Evolutionary conservation across 2,797 vertebrate species (phyloP).

Genomic region (Ctenochaetus hawaiiensis): DNA sequence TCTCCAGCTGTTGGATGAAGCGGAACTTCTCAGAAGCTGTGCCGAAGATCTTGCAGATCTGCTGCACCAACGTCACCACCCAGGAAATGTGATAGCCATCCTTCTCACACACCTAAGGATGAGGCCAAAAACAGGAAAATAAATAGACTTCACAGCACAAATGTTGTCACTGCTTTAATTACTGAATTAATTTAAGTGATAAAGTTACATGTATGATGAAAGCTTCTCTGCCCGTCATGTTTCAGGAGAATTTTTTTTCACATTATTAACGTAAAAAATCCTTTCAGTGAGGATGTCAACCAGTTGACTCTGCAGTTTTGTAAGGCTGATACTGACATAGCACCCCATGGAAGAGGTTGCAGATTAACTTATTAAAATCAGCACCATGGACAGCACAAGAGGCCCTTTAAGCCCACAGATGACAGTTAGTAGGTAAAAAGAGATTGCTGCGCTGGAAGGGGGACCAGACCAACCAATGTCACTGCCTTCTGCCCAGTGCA

Average conservation of each 20-base stretch:
- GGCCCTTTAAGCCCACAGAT: neutral
- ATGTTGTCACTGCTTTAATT: neutral
- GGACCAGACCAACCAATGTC: neutral
- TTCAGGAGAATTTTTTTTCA: too few species aligned
- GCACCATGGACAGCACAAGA: constrained; percentile 11
- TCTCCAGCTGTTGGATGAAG: constrained; percentile 91
- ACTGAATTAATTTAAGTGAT: neutral
- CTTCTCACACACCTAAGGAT: constrained; percentile 91
- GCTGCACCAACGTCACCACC: constrained; percentile 90
- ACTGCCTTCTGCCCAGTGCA: neutral
- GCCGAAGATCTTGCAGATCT: constrained; percentile 87
- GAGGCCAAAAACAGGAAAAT: constrained; percentile 14
- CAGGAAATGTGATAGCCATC: constrained; percentile 92
- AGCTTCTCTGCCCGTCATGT: too few species aligned
- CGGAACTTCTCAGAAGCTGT: constrained; percentile 77
- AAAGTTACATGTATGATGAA: neutral
- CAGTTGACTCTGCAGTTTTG: neutral
- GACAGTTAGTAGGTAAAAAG: neutral
- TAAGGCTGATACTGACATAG: constrained; percentile 1
- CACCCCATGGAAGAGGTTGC: neutral
- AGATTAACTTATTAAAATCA: neutral
- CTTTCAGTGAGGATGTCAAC: neutral
- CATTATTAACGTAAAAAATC: neutral
- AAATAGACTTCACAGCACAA: neutral
- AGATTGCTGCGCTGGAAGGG: neutral